Evolutionary conservation across 2,888 invertebrate genomes (phyloP).

Genomic region (Augochlorella aurata): DNA sequence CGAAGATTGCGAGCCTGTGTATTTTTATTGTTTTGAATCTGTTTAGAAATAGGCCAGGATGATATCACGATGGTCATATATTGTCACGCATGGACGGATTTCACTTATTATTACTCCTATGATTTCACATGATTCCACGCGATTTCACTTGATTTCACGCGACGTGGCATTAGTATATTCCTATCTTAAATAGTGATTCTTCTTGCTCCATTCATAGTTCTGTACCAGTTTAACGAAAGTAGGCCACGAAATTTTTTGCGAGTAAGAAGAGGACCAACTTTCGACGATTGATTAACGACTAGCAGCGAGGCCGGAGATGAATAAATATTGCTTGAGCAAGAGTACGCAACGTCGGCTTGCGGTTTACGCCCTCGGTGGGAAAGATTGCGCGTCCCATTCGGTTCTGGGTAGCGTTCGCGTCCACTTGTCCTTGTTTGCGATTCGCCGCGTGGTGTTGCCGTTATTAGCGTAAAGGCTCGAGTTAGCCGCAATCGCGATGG

Average conservation of each 20-base stretch:
- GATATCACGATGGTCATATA: too few relatives aligned
- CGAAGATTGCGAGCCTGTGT: too few relatives aligned
- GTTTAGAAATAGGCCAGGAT: too few relatives aligned
- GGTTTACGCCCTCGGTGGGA: slow-evolving; percentile 68
- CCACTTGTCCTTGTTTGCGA: slow-evolving; percentile 72
- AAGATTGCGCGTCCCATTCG: slow-evolving; percentile 54
- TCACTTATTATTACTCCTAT: too few relatives aligned
- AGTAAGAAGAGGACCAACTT: background rate
- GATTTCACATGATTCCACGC: too few relatives aligned
- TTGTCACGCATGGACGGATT: too few relatives aligned
- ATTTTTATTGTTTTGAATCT: too few relatives aligned
- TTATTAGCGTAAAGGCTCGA: slow-evolving; percentile 72
- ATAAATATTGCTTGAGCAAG: slow-evolving; percentile 40
- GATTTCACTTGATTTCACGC: too few relatives aligned
- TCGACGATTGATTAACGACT: background rate
- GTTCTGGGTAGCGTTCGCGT: slow-evolving; percentile 1
- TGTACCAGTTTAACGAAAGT: background rate
- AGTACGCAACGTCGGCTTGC: slow-evolving; percentile 40
- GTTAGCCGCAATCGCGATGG: slow-evolving; percentile 71
- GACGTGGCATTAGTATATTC: too few relatives aligned
- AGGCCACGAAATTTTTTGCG: background rate
- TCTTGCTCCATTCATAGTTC: too few relatives aligned
- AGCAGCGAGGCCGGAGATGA: slow-evolving; percentile 32
- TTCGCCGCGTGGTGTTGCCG: slow-evolving; percentile 66
- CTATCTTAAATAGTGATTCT: too few relatives aligned